Evolutionary conservation across 2,888 invertebrate genomes (phyloP), one percentile per base, ranked within the genome.

Genomic region (Amorpha juglandis): DNA sequence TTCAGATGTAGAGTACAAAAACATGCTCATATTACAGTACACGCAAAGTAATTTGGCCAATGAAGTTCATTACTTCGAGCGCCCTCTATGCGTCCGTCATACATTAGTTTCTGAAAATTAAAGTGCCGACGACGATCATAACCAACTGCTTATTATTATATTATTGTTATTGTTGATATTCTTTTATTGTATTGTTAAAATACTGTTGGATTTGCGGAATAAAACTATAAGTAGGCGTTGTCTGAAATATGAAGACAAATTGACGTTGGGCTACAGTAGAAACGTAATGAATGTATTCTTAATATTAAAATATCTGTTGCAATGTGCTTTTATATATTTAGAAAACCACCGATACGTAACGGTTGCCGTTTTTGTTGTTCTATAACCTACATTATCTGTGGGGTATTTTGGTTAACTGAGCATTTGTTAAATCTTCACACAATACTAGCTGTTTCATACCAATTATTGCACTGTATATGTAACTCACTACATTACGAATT

Each of bases 401-500:
- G n/a, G n/a, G 58, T 58, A 42, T 38, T 58, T 58, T 6, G 55
- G 38, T 42, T 19, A 42, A 38, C 19, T 42, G 42, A 42, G 11
- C 58, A 58, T 19, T 58, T 58, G 58, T 58, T 38, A 58, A 38
- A 12, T 58, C 19, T 58, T 58, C 19, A 16, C 58, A 42, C 42
- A 16, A 12, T 42, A 38, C 38, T n/a, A n/a, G n/a, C 19, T 42
- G 42, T 19, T 58, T 12, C 19, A n/a, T 58, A 58, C 19, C 42
- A 4, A 9, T 55, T 55, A 58, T 6, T 42, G 19, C 58, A 58
- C 58, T 58, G 58, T 58, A 58, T 38, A 35, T 58, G 27, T 58
- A 35, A 53, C n/a, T 42, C 58, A 58, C 11, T 58, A 58, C 38
- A 58, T 42, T 58, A 58, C 58, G 58, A 58, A 58, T 58, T 58